phyloP scores from a whole-genome alignment of 2,888 invertebrate genomes.

The Ophion obscuratus region DNA sequence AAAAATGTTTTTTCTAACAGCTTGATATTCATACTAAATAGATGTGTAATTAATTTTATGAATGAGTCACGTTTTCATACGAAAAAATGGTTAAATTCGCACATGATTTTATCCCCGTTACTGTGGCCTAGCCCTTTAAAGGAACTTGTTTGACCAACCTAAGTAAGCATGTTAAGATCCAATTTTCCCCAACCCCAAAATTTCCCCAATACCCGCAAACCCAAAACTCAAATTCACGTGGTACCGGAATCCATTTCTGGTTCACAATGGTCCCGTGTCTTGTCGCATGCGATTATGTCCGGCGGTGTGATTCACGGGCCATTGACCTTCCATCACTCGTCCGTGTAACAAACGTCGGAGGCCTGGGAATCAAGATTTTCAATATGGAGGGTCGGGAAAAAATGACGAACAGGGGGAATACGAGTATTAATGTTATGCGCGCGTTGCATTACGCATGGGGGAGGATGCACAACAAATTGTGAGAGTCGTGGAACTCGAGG shows the following conservation, averaged over 20 bases:
- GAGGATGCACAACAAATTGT: constrained; percentile 37
- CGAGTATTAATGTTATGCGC: constrained; percentile 28
- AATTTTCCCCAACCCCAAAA: not conserved
- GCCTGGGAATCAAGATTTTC: constrained; percentile 48
- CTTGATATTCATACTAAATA: no score
- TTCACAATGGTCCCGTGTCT: not conserved
- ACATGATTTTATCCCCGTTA: no score
- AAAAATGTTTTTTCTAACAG: no score
- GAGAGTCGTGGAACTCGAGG: constrained; percentile 30
- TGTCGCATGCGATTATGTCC: constrained; percentile 1
- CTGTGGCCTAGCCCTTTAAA: no score
- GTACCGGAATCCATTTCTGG: not conserved
- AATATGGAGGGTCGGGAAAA: constrained; percentile 12
- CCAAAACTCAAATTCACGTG: not conserved
- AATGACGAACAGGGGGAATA: not conserved
- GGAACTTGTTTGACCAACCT: no score
- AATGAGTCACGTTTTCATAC: no score
- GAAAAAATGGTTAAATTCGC: no score
- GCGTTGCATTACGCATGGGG: constrained; percentile 23
- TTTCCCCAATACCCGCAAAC: not conserved
- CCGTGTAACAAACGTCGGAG: constrained; percentile 17
- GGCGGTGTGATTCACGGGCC: constrained; percentile 21
- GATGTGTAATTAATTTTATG: no score
- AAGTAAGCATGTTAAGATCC: no score
- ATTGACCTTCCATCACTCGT: constrained; percentile 25